A percentile compares a stretch with the other conserved stretches of the same genome.
Conservation (phyloP, 2,888 invertebrate species). For the Parelbella ahira region DNA sequence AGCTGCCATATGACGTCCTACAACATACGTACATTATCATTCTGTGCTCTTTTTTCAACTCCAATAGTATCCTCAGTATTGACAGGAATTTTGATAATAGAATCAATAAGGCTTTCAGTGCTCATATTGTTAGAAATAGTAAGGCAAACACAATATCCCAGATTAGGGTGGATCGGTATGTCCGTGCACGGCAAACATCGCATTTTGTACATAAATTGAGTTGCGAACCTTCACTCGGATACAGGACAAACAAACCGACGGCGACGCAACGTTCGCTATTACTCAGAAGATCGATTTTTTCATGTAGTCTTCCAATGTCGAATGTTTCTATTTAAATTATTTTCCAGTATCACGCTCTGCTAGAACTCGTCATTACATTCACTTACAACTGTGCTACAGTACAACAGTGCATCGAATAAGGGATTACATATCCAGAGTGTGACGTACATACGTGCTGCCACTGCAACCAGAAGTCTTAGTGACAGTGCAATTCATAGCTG, state of each 20-base stretch:
- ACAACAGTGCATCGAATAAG: no score
- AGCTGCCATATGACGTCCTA: no score
- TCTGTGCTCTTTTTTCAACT: no score
- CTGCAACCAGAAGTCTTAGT: no score
- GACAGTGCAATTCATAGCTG: no score
- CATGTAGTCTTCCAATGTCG: slow-evolving; percentile 16
- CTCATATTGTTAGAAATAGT: slow-evolving; percentile 33
- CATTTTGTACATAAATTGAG: slow-evolving; percentile 40
- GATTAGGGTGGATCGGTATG: slow-evolving; percentile 43
- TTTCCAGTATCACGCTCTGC: slow-evolving; percentile 12
- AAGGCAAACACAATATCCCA: slow-evolving; percentile 49
- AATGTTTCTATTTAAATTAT: slow-evolving; percentile 10
- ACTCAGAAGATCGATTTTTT: slow-evolving; percentile 31
- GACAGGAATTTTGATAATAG: background rate
- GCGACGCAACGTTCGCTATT: slow-evolving; percentile 33
- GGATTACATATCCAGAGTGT: no score
- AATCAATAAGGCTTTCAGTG: slow-evolving; percentile 26
- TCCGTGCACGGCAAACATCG: slow-evolving; percentile 39
- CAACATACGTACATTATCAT: no score
- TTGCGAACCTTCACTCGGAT: slow-evolving; percentile 37
- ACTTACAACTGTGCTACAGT: background rate
- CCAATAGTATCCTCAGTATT: no score
- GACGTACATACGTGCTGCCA: no score
- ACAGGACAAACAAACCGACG: slow-evolving; percentile 38
- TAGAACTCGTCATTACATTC: slow-evolving; percentile 5